Base-by-base conservation (phyloP, 2,888 invertebrate species). In the Rutpela maculata region DNA sequence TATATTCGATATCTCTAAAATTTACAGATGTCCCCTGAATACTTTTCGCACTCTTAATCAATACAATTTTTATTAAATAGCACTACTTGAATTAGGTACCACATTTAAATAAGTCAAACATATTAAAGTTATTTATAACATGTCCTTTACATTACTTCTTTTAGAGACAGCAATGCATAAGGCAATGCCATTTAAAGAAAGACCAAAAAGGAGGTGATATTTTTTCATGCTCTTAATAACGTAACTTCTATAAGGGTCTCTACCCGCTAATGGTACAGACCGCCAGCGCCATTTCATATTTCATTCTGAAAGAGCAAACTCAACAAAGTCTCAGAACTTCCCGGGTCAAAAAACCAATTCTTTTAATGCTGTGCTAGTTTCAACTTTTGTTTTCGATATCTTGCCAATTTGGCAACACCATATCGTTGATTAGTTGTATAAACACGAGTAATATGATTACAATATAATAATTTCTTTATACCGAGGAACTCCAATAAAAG, bases 311-410 rank as follows among this genome's bases (percentile, higher is more conserved):
- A 62, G 67, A 67, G 68, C 75, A 6, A 38, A 55, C 69, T 63
- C 68, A 55, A 55, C 66, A 35, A 35, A 72, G 60, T 72, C 19
- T 57, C 19, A 50, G 70, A 75, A 73, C 80, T 84, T 84, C 82
- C 82, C 81, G 82, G 84, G 82, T 83, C 82, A 83, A 84, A 83
- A 84, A 83, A 84, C 82, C 79, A 67, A 80, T 82, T 80, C 80
- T 82, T 82, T 78, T 75, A 70, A 75, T 68, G 67, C 77, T 76
- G 81, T 63, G 79, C 80, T 78, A 81, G 78, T 77, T 83, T 77
- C 78, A 63, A 74, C 70, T 69, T 78, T 81, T 77, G 80, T 79
- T 82, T 80, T 78, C 79, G 73, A 77, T 75, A 67, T 57, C 71
- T 70, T 81, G 82, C 80, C 82, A 80, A 82, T 79, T 79, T 81